Evolutionary conservation across 23 tunicate species (phyloP).

Genomic region (Ascidia mentula): DNA sequence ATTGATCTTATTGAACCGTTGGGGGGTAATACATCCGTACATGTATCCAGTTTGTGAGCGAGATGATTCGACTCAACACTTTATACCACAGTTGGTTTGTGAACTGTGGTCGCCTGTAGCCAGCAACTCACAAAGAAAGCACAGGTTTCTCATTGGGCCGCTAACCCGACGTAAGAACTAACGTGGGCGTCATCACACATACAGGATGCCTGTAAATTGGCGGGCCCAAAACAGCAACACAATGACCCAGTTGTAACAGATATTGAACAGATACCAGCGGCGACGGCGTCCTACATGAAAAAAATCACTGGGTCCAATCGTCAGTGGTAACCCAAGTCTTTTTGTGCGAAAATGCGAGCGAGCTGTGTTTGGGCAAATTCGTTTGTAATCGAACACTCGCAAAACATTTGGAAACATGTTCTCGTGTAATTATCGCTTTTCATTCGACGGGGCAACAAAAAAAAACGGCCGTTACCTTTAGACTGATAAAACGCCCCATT

Average conservation of each 20-base stretch:
- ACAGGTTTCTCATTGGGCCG: too few species aligned
- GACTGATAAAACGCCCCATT: too few species aligned
- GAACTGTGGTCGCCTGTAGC: too few species aligned
- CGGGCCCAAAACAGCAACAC: not conserved
- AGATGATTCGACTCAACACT: too few species aligned
- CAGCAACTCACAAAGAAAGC: too few species aligned
- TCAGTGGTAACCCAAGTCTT: not conserved
- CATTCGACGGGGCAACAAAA: too few species aligned
- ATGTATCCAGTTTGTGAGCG: not conserved
- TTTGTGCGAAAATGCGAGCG: not conserved
- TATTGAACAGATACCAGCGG: not conserved
- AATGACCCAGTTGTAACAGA: conserved; percentile 4
- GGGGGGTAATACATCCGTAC: conserved; percentile 8
- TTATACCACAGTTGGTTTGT: too few species aligned
- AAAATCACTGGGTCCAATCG: not conserved
- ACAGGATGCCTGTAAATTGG: not conserved
- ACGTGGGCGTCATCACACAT: too few species aligned
- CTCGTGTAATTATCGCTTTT: too few species aligned
- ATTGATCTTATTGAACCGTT: conserved; percentile 3
- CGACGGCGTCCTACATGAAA: not conserved
- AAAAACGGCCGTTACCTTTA: too few species aligned
- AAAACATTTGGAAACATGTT: not conserved
- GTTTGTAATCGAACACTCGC: not conserved
- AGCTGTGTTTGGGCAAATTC: not conserved
- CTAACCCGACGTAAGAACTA: too few species aligned